Conservation (phyloP, 2,888 invertebrate genomes). For the Geotrupes spiniger region DNA sequence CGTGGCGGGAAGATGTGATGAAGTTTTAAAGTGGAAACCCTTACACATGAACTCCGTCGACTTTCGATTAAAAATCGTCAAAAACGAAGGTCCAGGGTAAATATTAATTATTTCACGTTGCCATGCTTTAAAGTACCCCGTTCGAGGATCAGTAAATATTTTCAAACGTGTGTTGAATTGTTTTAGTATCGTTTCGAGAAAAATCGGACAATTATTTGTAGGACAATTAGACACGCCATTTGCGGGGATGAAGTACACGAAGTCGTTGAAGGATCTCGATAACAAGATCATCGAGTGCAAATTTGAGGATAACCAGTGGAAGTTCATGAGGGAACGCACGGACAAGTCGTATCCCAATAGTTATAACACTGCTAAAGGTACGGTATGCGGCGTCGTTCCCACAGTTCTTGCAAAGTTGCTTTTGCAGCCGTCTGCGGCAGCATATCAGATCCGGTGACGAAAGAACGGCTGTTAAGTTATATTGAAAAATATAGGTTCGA, state of each 20-base stretch:
- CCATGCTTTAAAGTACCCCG: conserved; percentile 11
- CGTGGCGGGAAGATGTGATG: conserved; percentile 73
- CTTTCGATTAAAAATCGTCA: conserved; percentile 82
- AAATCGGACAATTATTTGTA: conserved; percentile 76
- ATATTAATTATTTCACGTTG: conserved; percentile 33
- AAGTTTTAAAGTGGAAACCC: conserved; percentile 98
- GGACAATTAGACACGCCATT: conserved; percentile 69
- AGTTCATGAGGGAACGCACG: conserved; percentile 90
- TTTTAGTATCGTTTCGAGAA: conserved; percentile 64
- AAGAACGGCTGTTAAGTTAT: conserved; percentile 71
- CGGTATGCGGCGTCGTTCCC: conserved; percentile 23
- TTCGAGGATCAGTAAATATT: conserved; percentile 6
- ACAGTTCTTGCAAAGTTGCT: neutral
- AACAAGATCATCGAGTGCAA: conserved; percentile 97
- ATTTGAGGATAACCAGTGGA: conserved; percentile 78
- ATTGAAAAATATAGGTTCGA: conserved; percentile 65
- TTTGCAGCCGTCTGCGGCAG: conserved; percentile 77
- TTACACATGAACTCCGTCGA: conserved; percentile 92
- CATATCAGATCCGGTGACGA: conserved; percentile 82
- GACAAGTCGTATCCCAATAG: conserved; percentile 97
- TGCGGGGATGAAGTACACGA: conserved; percentile 73
- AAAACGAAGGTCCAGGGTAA: conserved; percentile 71
- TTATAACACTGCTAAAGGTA: conserved; percentile 76
- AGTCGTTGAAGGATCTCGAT: conserved; percentile 73
- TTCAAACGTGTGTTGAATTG: conserved; percentile 16